Evolutionary conservation across 2,888 invertebrate species (phyloP).

Genomic region (Schrankia costaestrigalis): DNA sequence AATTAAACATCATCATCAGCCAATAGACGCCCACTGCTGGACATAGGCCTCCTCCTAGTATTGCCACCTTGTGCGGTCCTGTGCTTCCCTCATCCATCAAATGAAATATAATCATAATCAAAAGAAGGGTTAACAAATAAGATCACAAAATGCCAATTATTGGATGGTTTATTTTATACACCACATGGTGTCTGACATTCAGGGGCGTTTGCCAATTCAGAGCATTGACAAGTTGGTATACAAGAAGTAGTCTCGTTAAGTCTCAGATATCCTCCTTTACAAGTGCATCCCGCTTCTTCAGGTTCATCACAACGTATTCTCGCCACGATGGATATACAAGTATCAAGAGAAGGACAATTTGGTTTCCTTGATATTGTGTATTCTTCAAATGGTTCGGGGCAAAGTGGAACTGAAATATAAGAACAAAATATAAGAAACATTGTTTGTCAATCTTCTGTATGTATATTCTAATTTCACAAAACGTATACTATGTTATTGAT

Average conservation of each 20-base stretch:
- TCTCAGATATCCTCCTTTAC: slow-evolving; percentile 12
- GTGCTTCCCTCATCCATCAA: no score
- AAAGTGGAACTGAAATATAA: slow-evolving; percentile 11
- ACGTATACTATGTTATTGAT: no score
- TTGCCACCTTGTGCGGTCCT: no score
- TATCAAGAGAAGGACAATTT: slow-evolving; percentile 1
- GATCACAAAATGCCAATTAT: background rate
- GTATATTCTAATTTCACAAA: no score
- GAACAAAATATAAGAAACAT: no score
- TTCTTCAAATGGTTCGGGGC: slow-evolving; percentile 10
- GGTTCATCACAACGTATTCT: slow-evolving; percentile 3
- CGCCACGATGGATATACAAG: slow-evolving; percentile 1
- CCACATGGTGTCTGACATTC: slow-evolving; percentile 4
- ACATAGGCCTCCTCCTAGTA: no score
- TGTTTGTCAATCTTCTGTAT: no score
- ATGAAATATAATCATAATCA: no score
- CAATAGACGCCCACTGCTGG: no score
- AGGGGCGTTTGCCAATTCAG: slow-evolving; percentile 6
- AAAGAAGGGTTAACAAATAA: no score
- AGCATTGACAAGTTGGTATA: slow-evolving; percentile 10
- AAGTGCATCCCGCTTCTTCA: slow-evolving; percentile 10
- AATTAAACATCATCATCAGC: no score
- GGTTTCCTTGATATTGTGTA: slow-evolving; percentile 2
- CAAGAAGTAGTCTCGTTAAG: slow-evolving; percentile 5
- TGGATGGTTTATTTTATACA: background rate